Evolutionary conservation across 2,113 vertebrate species (phyloP), one percentile per base, ranked within the genome.

Genomic region (Sakesphorus luctuosus): DNA sequence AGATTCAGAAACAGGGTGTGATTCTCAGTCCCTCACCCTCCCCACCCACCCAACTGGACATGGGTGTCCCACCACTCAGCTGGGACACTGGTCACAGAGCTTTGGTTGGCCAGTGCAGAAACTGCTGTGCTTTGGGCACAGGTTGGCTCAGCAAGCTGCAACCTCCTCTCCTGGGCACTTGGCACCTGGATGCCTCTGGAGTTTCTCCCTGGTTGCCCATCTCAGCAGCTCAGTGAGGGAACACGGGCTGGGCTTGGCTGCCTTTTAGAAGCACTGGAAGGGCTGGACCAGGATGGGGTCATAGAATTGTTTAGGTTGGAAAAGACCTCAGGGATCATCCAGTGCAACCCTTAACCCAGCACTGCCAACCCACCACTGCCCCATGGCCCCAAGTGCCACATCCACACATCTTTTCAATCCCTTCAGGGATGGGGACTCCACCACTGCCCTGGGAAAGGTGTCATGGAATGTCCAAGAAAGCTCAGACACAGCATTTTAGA

Each of bases 21-120:
- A 56, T 33, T 65, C 24, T 33, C 26, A 28, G 20, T 50, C 9
- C 21, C 6, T 71, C 17, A 2, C 17, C 7, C 24, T 73, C 23
- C 28, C 18, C 44, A 20, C 10, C 61, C 63, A 29, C 33, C 4
- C 50, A 40, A 3, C 14, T 21, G 50, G 53, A 53, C 47, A 19
- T 0, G 1, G 10, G 31, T 13, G 7, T 11, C 44, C 69, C 46
- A 13, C 4, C 9, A 0, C 0, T 47, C 26, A 67, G 9, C 6
- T n/a, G 16, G 7, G 38, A n/a, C 1, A 0, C 14, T 21, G 5
- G 1, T 53, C 13, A 21, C 11, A 33, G n/a, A 71, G 40, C 2
- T 11, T 15, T 4, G 21, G 40, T 40, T 26, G 35, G 35, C 2
- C 31, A 36, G 0, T 2, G 40, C 15, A 31, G 43, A 28, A 50